Evolutionary conservation across 1,140 invertebrate species (phyloP).

Genomic region (Hyphantria cunea): DNA sequence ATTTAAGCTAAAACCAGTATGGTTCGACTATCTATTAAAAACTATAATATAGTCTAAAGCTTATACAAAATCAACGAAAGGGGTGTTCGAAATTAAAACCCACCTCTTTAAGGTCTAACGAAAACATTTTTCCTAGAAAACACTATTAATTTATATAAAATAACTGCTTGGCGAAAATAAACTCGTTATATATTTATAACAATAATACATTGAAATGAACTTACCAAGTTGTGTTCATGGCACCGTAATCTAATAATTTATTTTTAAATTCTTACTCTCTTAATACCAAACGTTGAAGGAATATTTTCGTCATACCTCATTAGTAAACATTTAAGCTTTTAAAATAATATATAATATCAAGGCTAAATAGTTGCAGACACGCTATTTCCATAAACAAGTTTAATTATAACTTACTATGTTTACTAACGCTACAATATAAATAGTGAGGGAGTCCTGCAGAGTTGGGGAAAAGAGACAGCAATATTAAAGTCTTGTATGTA

Average conservation of each 20-base stretch:
- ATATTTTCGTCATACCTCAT: slow-evolving; percentile 24
- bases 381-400: slow-evolving; percentile 26
- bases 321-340: slow-evolving; percentile 21
- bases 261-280: slow-evolving; percentile 11
- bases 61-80: no score
- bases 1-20: no score
- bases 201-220: no score
- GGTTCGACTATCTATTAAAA: no score
- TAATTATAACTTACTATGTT: slow-evolving; percentile 22
- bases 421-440: slow-evolving; percentile 29
- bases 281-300: slow-evolving; percentile 19
- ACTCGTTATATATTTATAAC: no score
- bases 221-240: no score
- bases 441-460: slow-evolving; percentile 41
- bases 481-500: background rate
- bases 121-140: no score
- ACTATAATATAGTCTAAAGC: no score
- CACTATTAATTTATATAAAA: no score
- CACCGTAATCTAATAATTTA: slow-evolving; percentile 21
- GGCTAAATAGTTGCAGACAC: slow-evolving; percentile 33
- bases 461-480: slow-evolving; percentile 12
- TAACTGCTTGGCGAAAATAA: no score
- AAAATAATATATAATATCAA: slow-evolving; percentile 23
- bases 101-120: no score
- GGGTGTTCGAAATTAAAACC: no score